Evolutionary conservation across 2,888 invertebrate species (phyloP).

Genomic region (Erpobdella octoculata): DNA sequence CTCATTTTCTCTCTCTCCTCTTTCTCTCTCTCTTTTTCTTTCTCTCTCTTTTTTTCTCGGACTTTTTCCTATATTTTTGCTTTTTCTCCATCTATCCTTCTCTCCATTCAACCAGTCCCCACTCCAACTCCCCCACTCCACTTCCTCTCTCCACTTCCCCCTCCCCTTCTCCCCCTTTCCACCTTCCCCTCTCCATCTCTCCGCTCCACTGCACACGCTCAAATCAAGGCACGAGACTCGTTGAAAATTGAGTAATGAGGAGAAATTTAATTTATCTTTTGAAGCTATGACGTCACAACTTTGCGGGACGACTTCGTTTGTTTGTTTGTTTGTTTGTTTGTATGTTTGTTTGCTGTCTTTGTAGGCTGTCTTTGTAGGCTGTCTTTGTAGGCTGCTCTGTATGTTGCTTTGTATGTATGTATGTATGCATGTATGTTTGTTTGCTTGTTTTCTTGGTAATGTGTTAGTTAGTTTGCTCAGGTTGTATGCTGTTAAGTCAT

Average conservation of each 20-base stretch:
- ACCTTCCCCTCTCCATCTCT: neutral
- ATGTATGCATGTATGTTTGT: neutral
- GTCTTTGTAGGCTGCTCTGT: too few relatives aligned
- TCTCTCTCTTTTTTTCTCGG: neutral
- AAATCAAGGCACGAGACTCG: neutral
- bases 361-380: too few relatives aligned
- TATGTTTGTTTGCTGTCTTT: neutral
- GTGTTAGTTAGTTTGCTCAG: neutral
- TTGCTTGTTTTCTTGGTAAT: neutral
- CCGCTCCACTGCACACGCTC: neutral
- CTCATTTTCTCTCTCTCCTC: neutral
- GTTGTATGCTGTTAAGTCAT: too few relatives aligned
- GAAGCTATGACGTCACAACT: too few relatives aligned
- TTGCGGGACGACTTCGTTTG: too few relatives aligned
- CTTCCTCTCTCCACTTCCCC: neutral
- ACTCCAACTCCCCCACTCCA: neutral
- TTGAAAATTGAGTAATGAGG: neutral
- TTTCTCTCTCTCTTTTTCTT: neutral
- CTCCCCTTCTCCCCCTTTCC: neutral
- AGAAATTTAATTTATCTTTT: too few relatives aligned
- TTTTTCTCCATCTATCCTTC: neutral
- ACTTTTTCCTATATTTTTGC: neutral
- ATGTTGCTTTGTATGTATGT: neutral
- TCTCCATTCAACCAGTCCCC: neutral
- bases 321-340: neutral